Evolutionary conservation across 2,797 vertebrate genomes (phyloP).

Genomic region (Onychomys leucogaster): DNA sequence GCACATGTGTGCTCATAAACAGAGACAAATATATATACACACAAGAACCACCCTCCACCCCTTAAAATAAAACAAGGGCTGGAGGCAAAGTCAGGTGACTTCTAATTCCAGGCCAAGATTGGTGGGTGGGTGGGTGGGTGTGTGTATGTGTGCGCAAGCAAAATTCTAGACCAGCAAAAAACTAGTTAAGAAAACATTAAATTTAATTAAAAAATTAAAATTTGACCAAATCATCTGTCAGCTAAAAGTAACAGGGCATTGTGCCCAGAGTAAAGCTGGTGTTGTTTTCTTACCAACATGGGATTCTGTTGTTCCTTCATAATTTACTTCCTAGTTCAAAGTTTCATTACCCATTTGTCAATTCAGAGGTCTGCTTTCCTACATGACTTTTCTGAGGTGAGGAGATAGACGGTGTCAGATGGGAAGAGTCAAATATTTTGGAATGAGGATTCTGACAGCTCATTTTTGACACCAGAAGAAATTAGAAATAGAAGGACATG

Average conservation of each 20-base stretch:
- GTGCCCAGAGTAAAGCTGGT: neutral
- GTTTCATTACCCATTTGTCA: constrained; percentile 21
- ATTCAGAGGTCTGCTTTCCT: constrained; percentile 52
- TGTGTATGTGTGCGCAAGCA: neutral
- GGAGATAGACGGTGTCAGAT: neutral
- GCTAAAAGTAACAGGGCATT: constrained; percentile 13
- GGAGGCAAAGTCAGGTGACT: neutral
- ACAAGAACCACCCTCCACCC: neutral
- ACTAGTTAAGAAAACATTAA: neutral
- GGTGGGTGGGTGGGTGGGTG: neutral
- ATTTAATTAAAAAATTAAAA: too few species aligned
- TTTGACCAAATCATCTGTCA: neutral
- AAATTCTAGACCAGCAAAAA: neutral
- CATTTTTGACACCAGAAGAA: neutral
- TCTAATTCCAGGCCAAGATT: neutral
- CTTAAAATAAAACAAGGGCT: neutral
- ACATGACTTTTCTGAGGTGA: neutral
- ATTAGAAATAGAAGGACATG: neutral
- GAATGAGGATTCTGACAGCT: constrained; percentile 37
- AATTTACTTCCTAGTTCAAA: constrained; percentile 12
- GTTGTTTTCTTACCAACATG: neutral
- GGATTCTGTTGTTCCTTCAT: neutral
- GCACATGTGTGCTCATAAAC: neutral
- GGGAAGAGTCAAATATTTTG: constrained; percentile 23
- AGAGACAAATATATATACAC: neutral